Percentiles rank a stretch among this genome's conserved stretches.
These are phyloP conservation scores for Lutjanus campechanus DNA, from an alignment of 2,797 vertebrate species.

Conservation along the genomic window DNA sequence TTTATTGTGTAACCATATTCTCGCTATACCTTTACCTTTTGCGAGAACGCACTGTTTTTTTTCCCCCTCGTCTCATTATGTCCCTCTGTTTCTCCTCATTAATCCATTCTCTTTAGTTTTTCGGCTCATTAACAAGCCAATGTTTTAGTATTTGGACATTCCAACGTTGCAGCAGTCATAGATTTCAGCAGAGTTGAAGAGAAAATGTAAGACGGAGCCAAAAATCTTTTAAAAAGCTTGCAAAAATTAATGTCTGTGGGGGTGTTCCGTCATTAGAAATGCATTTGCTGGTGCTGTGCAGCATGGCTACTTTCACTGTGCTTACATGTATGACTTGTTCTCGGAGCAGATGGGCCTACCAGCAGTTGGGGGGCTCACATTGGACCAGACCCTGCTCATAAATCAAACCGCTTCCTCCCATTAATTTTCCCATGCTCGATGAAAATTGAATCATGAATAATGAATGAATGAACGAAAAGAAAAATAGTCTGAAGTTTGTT, in stretches of 20 bases:
- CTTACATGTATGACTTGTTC: conserved; percentile 48
- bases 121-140: conserved; percentile 23
- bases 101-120: conserved; percentile 17
- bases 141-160: conserved; percentile 25
- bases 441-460: conserved; percentile 53
- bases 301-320: conserved; percentile 21
- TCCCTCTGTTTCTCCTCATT: conserved; percentile 12
- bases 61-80: conserved; percentile 18
- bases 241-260: background rate
- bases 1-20: conserved; percentile 71
- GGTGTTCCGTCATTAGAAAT: conserved; percentile 17
- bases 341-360: conserved; percentile 55
- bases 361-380: conserved; percentile 42
- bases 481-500: conserved; percentile 9
- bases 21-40: conserved; percentile 61
- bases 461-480: conserved; percentile 33
- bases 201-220: conserved; percentile 4
- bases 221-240: conserved; percentile 14
- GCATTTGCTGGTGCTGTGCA: conserved; percentile 25
- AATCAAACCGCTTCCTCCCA: conserved; percentile 51
- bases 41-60: conserved; percentile 2
- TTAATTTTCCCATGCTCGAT: conserved; percentile 33
- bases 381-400: conserved; percentile 49
- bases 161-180: conserved; percentile 10
- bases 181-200: conserved; percentile 22